These are phyloP conservation scores for Cactoblastis cactorum DNA, from an alignment of 2,888 invertebrate genomes.

Conservation along the genomic window DNA sequence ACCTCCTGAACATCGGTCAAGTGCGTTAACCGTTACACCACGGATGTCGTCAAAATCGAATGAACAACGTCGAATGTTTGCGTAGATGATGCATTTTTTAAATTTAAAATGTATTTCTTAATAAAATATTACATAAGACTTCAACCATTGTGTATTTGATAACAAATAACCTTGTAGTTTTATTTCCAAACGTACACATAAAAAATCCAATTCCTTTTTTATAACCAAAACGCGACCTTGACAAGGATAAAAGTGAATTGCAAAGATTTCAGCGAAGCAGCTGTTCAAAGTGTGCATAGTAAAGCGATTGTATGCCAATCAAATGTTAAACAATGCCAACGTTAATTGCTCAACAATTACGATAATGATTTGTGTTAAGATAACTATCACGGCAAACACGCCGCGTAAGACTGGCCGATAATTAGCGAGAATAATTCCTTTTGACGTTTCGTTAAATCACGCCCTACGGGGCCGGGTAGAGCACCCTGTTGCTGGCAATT, in stretches of 20 bases:
- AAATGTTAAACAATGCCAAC: slow-evolving; percentile 30
- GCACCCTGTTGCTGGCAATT: slow-evolving; percentile 30
- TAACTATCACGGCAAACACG: slow-evolving; percentile 22
- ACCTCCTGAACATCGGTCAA: too few species aligned
- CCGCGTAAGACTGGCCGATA: slow-evolving; percentile 34
- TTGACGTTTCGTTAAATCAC: slow-evolving; percentile 26
- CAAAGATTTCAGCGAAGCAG: background rate
- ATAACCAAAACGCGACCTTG: background rate
- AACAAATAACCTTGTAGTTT: background rate
- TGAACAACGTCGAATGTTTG: too few species aligned
- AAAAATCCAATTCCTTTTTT: background rate
- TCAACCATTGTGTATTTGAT: background rate
- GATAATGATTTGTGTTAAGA: slow-evolving; percentile 46
- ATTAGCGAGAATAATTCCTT: slow-evolving; percentile 36
- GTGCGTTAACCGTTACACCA: too few species aligned
- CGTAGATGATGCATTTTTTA: too few species aligned
- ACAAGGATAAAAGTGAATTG: background rate
- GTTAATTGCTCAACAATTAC: slow-evolving; percentile 49
- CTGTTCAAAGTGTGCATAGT: slow-evolving; percentile 3
- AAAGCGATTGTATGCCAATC: slow-evolving; percentile 24
- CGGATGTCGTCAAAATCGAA: too few species aligned
- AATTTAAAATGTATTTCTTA: too few species aligned
- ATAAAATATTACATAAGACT: too few species aligned
- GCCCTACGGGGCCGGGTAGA: slow-evolving; percentile 31
- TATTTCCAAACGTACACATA: background rate